Evolutionary conservation across 2,797 vertebrate species (phyloP).

Genomic region (Sebastes aleutianus): DNA sequence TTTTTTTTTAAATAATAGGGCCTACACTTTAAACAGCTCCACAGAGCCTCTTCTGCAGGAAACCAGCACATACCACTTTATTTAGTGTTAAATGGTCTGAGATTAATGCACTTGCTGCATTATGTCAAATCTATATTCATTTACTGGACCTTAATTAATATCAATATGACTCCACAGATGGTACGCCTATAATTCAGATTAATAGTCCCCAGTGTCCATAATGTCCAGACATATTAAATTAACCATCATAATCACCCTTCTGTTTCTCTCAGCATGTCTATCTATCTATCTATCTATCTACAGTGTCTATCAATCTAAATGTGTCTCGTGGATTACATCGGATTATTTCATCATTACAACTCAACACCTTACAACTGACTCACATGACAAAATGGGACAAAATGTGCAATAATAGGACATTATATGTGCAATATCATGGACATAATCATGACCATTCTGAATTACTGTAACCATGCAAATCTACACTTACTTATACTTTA

Average conservation of each 20-base stretch:
- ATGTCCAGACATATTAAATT: constrained; percentile 13
- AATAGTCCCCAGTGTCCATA: constrained; percentile 7
- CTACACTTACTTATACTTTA: too few relatives aligned
- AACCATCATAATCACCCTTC: constrained; percentile 1
- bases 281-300: constrained; percentile 26
- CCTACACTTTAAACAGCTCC: not conserved
- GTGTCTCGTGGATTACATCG: not conserved
- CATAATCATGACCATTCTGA: too few relatives aligned
- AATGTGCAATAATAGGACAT: too few relatives aligned
- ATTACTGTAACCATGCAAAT: too few relatives aligned
- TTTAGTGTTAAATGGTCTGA: not conserved
- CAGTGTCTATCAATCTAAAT: too few relatives aligned
- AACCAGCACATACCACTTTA: not conserved
- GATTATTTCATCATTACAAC: not conserved
- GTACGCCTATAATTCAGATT: constrained; percentile 17
- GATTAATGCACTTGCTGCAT: constrained; percentile 17
- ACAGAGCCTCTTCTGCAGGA: not conserved
- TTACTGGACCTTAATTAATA: constrained; percentile 19
- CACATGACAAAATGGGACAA: not conserved
- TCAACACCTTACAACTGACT: not conserved
- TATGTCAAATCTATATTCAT: constrained; percentile 35
- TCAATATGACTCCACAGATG: constrained; percentile 14
- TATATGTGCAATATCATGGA: too few relatives aligned
- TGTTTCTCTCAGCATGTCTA: not conserved
- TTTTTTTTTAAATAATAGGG: too few relatives aligned